Percentiles rank a stretch among this genome's conserved stretches.
Conservation (phyloP, 2,888 invertebrate genomes). For the Caenorhabditis drosophilae region DNA sequence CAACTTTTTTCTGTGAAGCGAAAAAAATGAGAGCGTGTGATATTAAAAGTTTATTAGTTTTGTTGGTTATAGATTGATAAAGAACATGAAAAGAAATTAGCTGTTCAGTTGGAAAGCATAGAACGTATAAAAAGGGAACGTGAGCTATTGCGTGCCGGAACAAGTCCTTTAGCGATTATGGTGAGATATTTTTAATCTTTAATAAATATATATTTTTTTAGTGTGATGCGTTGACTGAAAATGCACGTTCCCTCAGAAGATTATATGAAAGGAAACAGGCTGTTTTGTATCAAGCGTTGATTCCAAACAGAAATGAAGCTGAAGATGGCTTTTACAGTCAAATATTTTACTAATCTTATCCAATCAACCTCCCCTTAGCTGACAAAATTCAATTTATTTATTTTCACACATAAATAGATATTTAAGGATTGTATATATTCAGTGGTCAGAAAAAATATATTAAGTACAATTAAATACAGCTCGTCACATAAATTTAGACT, state of each 20-base stretch:
- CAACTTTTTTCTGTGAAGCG: constrained; percentile 1
- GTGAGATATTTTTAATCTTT: constrained; percentile 11
- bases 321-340: background rate
- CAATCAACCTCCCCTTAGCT: background rate
- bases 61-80: constrained; percentile 26
- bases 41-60: background rate
- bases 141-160: constrained; percentile 25
- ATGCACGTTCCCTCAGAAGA: constrained; percentile 28
- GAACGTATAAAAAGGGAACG: constrained; percentile 14
- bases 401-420: background rate
- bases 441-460: too few relatives aligned
- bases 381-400: background rate
- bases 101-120: constrained; percentile 10
- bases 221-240: constrained; percentile 24
- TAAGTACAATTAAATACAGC: too few relatives aligned
- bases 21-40: background rate
- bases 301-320: background rate
- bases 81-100: constrained; percentile 14
- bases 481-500: too few relatives aligned
- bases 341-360: background rate
- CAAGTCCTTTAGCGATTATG: constrained; percentile 29
- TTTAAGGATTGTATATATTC: too few relatives aligned
- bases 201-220: constrained; percentile 12
- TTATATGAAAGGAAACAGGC: constrained; percentile 27
- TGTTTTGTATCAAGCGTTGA: constrained; percentile 7